Evolutionary conservation across 2,797 vertebrate genomes (phyloP).

Genomic region (Thunnus albacares): DNA sequence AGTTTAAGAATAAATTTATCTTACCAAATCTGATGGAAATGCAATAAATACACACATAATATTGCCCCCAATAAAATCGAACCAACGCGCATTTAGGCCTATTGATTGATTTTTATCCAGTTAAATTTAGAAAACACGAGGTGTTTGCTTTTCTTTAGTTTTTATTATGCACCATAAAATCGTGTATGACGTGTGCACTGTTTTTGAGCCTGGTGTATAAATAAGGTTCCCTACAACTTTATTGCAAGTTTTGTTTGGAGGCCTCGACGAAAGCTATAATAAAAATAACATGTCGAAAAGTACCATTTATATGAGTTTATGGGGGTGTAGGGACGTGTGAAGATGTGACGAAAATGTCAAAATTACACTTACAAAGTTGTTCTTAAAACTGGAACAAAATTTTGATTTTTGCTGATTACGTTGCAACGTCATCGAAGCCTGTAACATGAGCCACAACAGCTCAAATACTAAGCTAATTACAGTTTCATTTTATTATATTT

Average conservation of each 20-base stretch:
- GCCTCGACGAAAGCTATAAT: neutral
- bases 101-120: neutral
- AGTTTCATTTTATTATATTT: neutral
- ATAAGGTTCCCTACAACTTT: neutral
- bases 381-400: neutral
- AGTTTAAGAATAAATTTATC: neutral
- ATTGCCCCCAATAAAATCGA: neutral
- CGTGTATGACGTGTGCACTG: neutral
- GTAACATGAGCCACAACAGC: neutral
- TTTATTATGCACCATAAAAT: neutral
- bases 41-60: neutral
- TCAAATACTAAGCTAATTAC: neutral
- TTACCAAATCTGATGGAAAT: neutral
- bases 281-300: too few relatives aligned
- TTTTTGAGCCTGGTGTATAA: fast-evolving
- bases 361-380: neutral
- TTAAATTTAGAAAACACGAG: neutral
- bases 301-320: too few relatives aligned
- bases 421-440: neutral
- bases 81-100: neutral
- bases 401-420: neutral
- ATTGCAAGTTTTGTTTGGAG: neutral
- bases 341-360: neutral
- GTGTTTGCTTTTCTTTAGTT: neutral
- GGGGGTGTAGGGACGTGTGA: too few relatives aligned